A percentile compares a stretch with the other conserved stretches of the same genome.
Evolutionary conservation across 2,113 vertebrate species (phyloP).

Genomic region (Crotophaga sulcirostris): DNA sequence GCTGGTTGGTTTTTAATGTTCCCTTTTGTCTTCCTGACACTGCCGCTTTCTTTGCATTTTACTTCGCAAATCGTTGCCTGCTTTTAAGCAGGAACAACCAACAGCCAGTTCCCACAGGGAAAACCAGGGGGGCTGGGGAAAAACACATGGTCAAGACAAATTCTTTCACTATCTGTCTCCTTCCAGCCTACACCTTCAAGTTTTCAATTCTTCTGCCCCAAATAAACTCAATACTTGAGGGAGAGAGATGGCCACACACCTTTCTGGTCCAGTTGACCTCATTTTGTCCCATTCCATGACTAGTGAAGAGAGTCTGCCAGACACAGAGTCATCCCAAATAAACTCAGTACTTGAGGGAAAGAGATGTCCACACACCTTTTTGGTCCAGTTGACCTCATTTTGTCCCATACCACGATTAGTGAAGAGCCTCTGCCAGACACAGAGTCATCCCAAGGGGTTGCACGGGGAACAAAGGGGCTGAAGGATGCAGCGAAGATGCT

Average conservation of each 20-base stretch:
- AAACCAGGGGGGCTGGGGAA: neutral
- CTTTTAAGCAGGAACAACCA: slow-evolving; percentile 8
- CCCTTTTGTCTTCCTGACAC: slow-evolving; percentile 50
- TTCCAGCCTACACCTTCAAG: neutral
- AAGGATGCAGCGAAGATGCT: neutral
- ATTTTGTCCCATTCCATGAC: rapidly evolving
- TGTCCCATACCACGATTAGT: rapidly evolving
- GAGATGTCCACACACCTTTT: neutral
- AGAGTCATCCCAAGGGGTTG: neutral
- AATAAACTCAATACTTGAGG: neutral
- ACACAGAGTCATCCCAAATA: neutral
- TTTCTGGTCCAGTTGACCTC: neutral
- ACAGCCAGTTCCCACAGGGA: neutral
- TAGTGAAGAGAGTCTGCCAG: neutral
- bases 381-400: neutral
- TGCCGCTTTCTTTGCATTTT: neutral
- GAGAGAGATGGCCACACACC: neutral
- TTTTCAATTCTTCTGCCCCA: neutral
- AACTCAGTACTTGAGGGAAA: neutral
- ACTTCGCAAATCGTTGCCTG: neutral
- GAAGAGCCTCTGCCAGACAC: neutral
- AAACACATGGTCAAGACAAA: rapidly evolving
- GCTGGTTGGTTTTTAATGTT: slow-evolving; percentile 35
- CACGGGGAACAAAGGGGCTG: too few species aligned
- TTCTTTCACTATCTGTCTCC: neutral